Percentiles rank a stretch among this genome's conserved stretches.
Conservation (phyloP, 2,797 vertebrate genomes). For the Clamator glandarius region DNA sequence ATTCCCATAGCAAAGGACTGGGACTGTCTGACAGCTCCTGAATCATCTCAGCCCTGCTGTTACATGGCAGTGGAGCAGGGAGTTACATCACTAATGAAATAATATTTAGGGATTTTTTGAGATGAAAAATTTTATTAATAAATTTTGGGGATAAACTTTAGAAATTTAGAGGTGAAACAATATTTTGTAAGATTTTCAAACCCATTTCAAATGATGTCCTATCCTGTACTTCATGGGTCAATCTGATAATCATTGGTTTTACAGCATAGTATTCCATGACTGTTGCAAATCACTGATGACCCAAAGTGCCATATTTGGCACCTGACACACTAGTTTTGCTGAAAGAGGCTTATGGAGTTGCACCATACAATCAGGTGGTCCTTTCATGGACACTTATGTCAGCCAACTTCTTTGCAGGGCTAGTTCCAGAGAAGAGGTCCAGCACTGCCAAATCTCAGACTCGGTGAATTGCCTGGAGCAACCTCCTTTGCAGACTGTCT, state of each 20-base stretch:
- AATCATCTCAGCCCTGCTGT: background rate
- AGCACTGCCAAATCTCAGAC: background rate
- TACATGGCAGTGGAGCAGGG: background rate
- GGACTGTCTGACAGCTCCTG: background rate
- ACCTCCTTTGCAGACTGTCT: background rate
- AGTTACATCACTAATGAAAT: background rate
- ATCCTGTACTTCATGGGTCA: background rate
- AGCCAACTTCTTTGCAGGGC: background rate
- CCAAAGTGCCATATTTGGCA: background rate
- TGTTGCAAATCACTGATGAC: background rate
- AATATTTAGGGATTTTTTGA: background rate
- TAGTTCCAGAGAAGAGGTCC: background rate
- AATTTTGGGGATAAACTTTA: background rate
- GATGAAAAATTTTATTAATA: background rate
- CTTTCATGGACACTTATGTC: background rate
- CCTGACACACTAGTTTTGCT: background rate
- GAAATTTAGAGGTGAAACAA: background rate
- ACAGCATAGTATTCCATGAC: background rate
- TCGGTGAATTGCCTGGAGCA: background rate
- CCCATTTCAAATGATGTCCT: background rate
- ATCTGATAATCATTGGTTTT: background rate
- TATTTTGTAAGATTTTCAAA: background rate
- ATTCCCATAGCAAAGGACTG: background rate
- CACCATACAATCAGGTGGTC: background rate
- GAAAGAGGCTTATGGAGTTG: background rate